A percentile compares a stretch with the other conserved stretches of the same genome.
phyloP scores from a whole-genome alignment of 2,888 invertebrate genomes.

The Deilephila elpenor region DNA sequence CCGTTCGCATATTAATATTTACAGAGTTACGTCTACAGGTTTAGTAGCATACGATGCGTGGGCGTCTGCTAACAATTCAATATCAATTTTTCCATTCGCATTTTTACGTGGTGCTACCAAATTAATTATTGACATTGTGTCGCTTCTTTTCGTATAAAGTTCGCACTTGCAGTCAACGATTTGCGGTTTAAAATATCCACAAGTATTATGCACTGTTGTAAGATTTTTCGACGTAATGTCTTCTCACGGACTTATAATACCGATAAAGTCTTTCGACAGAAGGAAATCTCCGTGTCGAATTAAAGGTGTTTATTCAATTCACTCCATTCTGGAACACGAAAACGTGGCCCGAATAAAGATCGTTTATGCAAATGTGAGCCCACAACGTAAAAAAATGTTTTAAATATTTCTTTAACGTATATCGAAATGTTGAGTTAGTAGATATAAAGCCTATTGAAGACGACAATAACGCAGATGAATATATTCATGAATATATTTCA shows the following conservation, averaged over 20 bases:
- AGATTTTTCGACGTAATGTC: neutral
- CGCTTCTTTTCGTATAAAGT: neutral
- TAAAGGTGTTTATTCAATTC: constrained; percentile 4
- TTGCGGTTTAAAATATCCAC: neutral
- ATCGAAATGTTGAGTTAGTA: neutral
- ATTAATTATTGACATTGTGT: neutral
- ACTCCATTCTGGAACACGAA: neutral
- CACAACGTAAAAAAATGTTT: neutral
- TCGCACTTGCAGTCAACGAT: neutral
- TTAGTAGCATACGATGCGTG: constrained; percentile 26
- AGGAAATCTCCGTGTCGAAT: neutral
- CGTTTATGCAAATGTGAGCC: neutral
- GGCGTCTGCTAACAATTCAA: constrained; percentile 24
- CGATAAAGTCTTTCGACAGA: neutral
- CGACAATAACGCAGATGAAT: neutral
- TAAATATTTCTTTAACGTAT: neutral
- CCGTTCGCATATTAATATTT: constrained; percentile 43
- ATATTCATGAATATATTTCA: neutral
- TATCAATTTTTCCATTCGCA: constrained; percentile 12
- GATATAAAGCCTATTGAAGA: neutral
- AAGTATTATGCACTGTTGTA: neutral
- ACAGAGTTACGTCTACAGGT: constrained; percentile 34
- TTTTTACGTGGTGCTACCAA: neutral
- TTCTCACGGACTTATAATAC: neutral
- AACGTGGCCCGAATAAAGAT: neutral